These are phyloP conservation scores for Chloroceryle inda DNA, from an alignment of 2,797 vertebrate genomes.

Conservation along the genomic window DNA sequence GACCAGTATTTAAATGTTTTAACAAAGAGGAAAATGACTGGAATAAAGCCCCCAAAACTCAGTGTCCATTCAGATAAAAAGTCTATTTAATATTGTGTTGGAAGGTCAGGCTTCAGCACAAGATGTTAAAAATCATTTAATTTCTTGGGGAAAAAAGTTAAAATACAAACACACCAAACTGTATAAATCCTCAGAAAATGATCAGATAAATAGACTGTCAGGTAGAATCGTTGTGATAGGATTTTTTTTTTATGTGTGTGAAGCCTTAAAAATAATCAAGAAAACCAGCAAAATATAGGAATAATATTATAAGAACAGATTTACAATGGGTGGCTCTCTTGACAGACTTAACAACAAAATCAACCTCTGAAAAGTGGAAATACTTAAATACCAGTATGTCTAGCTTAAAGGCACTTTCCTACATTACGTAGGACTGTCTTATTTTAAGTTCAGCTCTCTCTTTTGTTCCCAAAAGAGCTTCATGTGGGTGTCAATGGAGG, in stretches of 20 bases:
- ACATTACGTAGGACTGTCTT: background rate
- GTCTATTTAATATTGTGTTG: background rate
- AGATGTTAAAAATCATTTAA: background rate
- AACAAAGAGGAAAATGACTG: background rate
- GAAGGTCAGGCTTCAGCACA: background rate
- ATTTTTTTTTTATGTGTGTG: background rate
- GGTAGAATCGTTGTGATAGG: background rate
- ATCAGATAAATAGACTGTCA: background rate
- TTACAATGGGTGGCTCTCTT: background rate
- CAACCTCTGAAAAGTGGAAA: background rate
- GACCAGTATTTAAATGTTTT: conserved; percentile 67
- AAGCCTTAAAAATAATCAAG: background rate
- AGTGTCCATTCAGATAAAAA: background rate
- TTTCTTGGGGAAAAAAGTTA: background rate
- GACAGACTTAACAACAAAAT: background rate
- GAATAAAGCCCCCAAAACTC: background rate
- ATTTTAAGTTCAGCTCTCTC: background rate
- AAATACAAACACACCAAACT: background rate
- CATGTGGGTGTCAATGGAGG: background rate
- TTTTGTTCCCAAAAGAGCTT: background rate
- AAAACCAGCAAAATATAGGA: background rate
- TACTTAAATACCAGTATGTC: background rate
- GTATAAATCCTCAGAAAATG: background rate
- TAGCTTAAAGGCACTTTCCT: background rate
- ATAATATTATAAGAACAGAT: background rate